Evolutionary conservation across 2,113 vertebrate genomes (phyloP), one percentile per base, ranked within the genome.

Genomic region (Psilopogon haemacephalus): DNA sequence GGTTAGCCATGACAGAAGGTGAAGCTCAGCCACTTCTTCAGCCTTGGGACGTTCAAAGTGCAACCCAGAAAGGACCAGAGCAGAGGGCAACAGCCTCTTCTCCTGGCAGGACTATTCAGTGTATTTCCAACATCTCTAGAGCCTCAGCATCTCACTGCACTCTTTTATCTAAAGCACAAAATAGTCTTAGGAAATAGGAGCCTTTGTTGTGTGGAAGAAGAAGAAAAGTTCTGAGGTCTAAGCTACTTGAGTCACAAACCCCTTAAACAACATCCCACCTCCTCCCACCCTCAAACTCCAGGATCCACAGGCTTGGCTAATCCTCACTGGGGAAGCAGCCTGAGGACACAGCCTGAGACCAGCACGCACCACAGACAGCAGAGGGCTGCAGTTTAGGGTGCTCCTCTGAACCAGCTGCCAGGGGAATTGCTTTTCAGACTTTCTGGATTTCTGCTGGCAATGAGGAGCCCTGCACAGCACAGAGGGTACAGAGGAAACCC

Each of bases 341-440:
- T 5, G 30, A 86, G 46, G 27, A 85, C 32, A 26, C 1, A n/a
- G 30, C 64, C 38, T n/a, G 14, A 24, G 40, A 71, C 8, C 48
- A 33, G 19, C n/a, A 27, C 1, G 1, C 46, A 18, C 48, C 59
- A 11, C 1, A 11, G 15, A 33, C 32, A 52, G 37, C 18, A 9
- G 12, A 60, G 33, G 9, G 40, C 65, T 52, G 14, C 62, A 38
- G 24, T n/a, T 26, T 3, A 13, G 11, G n/a, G 23, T 35, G 5
- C n/a, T 94, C 76, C 89, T 21, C n/a, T 55, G 50, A 70, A 79
- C 88, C 79, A 83, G 88, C 81, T 89, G 82, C 79, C 70, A 21
- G 65, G 20, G 40, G 17, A 20, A 32, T 33, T 11, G 11, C 65
- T 67, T 52, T 20, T 18, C 44, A 46, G 18, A 9, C 35, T n/a